Percentiles rank a stretch among this genome's conserved stretches.
These are phyloP conservation scores for Polietes domitor DNA, from an alignment of 2,888 invertebrate genomes.

Conservation along the genomic window DNA sequence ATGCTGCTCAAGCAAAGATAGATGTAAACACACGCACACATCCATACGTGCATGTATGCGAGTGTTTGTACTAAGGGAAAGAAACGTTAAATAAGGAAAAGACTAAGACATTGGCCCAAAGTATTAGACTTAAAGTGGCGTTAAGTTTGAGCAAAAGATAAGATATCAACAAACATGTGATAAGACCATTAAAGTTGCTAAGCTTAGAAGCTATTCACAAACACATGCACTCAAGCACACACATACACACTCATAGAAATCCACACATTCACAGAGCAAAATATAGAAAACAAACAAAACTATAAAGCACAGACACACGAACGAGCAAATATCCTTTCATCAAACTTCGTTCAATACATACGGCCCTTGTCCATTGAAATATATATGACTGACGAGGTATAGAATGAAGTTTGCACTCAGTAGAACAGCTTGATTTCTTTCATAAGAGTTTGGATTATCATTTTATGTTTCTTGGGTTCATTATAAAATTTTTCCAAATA, in stretches of 20 bases:
- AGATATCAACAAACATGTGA: conserved; percentile 64
- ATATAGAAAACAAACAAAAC: conserved; percentile 50
- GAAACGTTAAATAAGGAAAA: conserved; percentile 24
- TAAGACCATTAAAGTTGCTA: conserved; percentile 63
- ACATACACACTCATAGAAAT: conserved; percentile 23
- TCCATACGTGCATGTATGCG: background rate
- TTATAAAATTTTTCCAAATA: too few relatives aligned
- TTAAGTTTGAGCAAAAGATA: conserved; percentile 66
- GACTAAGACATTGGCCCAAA: conserved; percentile 42
- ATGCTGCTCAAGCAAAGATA: conserved; percentile 14
- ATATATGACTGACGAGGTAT: too few relatives aligned
- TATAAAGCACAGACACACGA: conserved; percentile 11
- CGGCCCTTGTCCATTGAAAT: too few relatives aligned
- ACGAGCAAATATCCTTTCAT: conserved; percentile 49
- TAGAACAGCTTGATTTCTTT: too few relatives aligned
- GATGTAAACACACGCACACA: conserved; percentile 15
- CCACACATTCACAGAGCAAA: conserved; percentile 8
- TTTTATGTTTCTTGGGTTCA: too few relatives aligned
- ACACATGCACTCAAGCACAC: conserved; percentile 23
- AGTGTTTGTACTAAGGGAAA: background rate
- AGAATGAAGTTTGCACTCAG: too few relatives aligned
- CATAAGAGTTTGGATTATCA: too few relatives aligned
- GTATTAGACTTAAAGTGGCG: conserved; percentile 63
- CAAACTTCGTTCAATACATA: conserved; percentile 54
- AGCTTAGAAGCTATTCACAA: conserved; percentile 46